Base-by-base conservation (phyloP, 2,797 vertebrate genomes). In the Spea hammondii region DNA sequence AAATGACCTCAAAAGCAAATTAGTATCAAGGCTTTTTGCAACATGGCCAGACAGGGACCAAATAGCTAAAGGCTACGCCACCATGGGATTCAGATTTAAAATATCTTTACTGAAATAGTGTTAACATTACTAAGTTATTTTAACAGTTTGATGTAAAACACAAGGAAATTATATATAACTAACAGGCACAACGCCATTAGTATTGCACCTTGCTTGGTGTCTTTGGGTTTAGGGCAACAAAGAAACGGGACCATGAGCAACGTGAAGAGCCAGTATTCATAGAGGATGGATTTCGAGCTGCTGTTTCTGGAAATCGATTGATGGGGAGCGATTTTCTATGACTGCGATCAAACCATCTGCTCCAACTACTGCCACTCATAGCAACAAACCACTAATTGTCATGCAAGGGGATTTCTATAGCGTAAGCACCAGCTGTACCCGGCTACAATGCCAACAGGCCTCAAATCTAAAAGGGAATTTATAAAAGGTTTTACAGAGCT, bases 361-460 rank as follows among this genome's bases (percentile, higher is more conserved):
- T 83, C 48, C 13, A 65, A 65, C 14, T 12, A 69, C 51, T 72
- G 68, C 74, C 78, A 79, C 65, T 72, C 66, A 74, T 74, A 79
- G 65, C 74, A 69, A 77, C 75, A 73, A 83, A 80, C 65, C 70
- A 83, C 74, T 76, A 72, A 54, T 49, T 83, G 77, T 51, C 71
- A 70, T 70, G 65, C 69, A 62, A 46, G 53, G 46, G 70, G 71
- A 70, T 69, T 57, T 73, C 60, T 73, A 69, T 55, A 70, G 32
- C 72, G 55, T 49, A 50, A n/a, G 68, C 74, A 72, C 67, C 70
- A 82, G 80, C 70, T 82, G 80, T 67, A 70, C 50, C 32, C 8
- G 47, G 68, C n/a, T 53, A 57, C 6, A n/a, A 7, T 73, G 74
- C 57, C 72, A 79, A 74, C 65, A 70, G 55, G 49, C 64, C 64